phyloP scores from a whole-genome alignment of 2,888 invertebrate genomes.

The Aphidius colemani region DNA sequence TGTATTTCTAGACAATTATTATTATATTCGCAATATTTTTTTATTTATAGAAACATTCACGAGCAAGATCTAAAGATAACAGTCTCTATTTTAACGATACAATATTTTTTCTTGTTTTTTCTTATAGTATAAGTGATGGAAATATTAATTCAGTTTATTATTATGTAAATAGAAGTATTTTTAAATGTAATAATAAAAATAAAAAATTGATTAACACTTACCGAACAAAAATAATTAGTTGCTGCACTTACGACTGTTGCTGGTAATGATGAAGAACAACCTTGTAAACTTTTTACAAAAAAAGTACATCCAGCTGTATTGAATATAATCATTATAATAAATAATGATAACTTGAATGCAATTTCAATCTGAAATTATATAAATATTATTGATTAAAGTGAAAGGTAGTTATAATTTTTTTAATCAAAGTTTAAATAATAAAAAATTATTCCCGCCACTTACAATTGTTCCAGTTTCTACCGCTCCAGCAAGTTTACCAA shows the following conservation, averaged over 20 bases:
- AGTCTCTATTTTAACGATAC: no score
- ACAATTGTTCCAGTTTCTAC: constrained; percentile 37
- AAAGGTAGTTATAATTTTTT: constrained; percentile 1
- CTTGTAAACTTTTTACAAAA: constrained; percentile 69
- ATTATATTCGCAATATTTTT: no score
- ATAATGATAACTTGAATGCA: constrained; percentile 47
- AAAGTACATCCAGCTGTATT: constrained; percentile 69
- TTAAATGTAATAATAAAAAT: constrained; percentile 4
- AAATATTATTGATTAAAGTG: constrained; percentile 12
- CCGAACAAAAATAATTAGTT: constrained; percentile 69
- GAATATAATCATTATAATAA: constrained; percentile 64
- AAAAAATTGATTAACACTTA: constrained; percentile 55
- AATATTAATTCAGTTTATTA: no score
- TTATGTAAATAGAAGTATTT: background rate
- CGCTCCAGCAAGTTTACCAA: constrained; percentile 68
- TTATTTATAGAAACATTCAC: no score
- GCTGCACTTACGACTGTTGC: constrained; percentile 70
- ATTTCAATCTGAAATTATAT: constrained; percentile 37
- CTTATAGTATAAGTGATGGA: no score
- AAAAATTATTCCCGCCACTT: constrained; percentile 36
- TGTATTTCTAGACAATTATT: no score
- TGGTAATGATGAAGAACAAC: constrained; percentile 65
- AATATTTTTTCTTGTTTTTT: no score
- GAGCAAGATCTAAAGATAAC: no score
- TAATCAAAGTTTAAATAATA: constrained; percentile 5